Conservation (phyloP, 2,888 invertebrate genomes). For the Smittia aterrima region DNA sequence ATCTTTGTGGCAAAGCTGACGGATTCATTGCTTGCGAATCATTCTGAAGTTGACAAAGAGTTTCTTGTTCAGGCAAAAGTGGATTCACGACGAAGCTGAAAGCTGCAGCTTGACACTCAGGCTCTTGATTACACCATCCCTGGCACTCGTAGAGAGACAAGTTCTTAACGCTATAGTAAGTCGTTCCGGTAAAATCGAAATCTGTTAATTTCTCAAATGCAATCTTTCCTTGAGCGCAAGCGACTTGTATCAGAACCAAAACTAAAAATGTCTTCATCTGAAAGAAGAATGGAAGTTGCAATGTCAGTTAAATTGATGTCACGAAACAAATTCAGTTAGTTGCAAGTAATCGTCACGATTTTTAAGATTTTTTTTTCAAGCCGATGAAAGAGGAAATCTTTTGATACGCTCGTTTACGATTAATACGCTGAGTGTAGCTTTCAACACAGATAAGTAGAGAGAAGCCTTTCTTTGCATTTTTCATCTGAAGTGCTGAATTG, state of each 20-base stretch:
- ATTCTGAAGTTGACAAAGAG: slow-evolving; percentile 85
- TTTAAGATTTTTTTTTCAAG: too few species aligned
- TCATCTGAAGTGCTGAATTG: too few species aligned
- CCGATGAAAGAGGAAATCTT: too few species aligned
- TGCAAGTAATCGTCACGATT: too few species aligned
- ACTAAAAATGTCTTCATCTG: slow-evolving; percentile 42
- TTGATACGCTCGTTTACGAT: too few species aligned
- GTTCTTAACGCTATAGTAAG: slow-evolving; percentile 89
- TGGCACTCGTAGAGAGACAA: slow-evolving; percentile 90
- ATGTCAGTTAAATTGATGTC: too few species aligned
- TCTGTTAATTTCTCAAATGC: slow-evolving; percentile 94
- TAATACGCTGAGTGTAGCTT: too few species aligned
- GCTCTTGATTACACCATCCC: slow-evolving; percentile 91
- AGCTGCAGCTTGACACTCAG: slow-evolving; percentile 87
- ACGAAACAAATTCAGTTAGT: too few species aligned
- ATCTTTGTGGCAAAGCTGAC: slow-evolving; percentile 75
- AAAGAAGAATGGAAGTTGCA: background rate
- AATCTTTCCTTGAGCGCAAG: slow-evolving; percentile 65
- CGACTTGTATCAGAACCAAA: slow-evolving; percentile 44
- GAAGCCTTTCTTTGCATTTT: too few species aligned
- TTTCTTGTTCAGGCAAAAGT: slow-evolving; percentile 86
- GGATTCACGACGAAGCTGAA: slow-evolving; percentile 94
- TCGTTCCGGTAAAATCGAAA: slow-evolving; percentile 84
- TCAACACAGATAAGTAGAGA: too few species aligned
- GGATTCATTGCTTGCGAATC: slow-evolving; percentile 90